Percentiles rank a stretch among this genome's conserved stretches.
phyloP scores from a whole-genome alignment of 2,797 vertebrate genomes.

The Eulemur albifrons region DNA sequence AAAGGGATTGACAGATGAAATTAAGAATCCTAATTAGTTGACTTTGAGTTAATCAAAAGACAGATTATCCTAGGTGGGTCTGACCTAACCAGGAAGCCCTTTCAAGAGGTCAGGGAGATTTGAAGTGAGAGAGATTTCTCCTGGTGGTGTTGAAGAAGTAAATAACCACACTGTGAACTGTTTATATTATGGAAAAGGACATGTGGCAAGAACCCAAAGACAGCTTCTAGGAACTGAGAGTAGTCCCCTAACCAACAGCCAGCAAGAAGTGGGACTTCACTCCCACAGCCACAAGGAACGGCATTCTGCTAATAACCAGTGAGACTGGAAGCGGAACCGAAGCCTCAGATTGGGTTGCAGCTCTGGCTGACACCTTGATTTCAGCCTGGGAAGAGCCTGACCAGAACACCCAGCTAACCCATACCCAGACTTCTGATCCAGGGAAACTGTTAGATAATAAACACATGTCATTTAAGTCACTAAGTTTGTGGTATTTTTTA shows the following conservation, averaged over 20 bases:
- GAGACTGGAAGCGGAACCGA: not conserved
- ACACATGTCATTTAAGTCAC: not conserved
- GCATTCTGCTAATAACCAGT: not conserved
- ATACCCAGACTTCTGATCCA: not conserved
- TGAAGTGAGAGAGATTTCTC: not conserved
- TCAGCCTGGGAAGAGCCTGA: not conserved
- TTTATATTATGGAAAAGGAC: not conserved
- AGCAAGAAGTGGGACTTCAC: not conserved
- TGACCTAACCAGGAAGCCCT: not conserved
- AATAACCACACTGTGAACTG: not conserved
- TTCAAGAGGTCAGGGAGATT: not conserved
- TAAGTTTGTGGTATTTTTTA: not conserved
- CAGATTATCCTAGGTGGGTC: not conserved
- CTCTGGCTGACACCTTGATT: not conserved
- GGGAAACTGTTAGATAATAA: not conserved
- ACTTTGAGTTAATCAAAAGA: conserved; percentile 38
- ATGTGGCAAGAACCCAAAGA: not conserved
- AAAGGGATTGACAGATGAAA: not conserved
- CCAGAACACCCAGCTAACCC: not conserved
- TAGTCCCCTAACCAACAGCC: not conserved
- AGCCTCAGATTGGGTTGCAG: not conserved
- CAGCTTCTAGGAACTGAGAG: not conserved
- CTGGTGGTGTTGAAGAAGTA: not conserved
- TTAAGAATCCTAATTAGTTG: conserved; percentile 14
- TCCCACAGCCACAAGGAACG: not conserved